Conservation (phyloP, 1,140 invertebrate species). For the Papilio xuthus region DNA sequence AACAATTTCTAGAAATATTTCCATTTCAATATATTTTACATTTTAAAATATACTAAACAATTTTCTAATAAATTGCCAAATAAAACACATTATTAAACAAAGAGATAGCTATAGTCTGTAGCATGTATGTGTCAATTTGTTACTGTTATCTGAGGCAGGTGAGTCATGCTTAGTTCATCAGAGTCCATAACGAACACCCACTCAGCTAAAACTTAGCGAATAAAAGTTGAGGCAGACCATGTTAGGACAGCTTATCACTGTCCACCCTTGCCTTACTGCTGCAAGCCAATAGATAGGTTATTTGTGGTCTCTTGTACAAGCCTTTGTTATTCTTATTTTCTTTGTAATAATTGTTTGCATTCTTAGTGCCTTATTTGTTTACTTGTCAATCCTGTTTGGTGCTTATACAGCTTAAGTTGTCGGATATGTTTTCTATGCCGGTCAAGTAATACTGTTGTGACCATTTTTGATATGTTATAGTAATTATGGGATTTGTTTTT, state of each 20-base stretch:
- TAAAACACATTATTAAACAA: background rate
- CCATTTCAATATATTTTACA: background rate
- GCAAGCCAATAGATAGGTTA: background rate
- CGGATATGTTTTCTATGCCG: background rate
- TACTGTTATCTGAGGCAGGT: background rate
- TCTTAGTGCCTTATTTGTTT: background rate
- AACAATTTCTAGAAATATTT: background rate
- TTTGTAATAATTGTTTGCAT: background rate
- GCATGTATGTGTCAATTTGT: constrained; percentile 12
- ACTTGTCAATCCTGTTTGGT: background rate
- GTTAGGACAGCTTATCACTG: background rate
- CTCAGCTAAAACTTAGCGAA: background rate
- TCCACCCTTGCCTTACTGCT: background rate
- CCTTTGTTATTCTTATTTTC: background rate
- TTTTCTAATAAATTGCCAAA: background rate
- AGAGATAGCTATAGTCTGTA: background rate
- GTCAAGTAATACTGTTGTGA: background rate
- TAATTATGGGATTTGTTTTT: too few relatives aligned
- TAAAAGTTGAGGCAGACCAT: background rate
- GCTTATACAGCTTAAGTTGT: background rate
- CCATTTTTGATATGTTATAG: background rate
- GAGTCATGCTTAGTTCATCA: constrained; percentile 23
- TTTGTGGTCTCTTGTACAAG: background rate
- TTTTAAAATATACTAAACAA: background rate
- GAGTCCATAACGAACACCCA: constrained; percentile 32